phyloP scores from a whole-genome alignment of 23 tunicate genomes.

The Oikopleura dioica region DNA sequence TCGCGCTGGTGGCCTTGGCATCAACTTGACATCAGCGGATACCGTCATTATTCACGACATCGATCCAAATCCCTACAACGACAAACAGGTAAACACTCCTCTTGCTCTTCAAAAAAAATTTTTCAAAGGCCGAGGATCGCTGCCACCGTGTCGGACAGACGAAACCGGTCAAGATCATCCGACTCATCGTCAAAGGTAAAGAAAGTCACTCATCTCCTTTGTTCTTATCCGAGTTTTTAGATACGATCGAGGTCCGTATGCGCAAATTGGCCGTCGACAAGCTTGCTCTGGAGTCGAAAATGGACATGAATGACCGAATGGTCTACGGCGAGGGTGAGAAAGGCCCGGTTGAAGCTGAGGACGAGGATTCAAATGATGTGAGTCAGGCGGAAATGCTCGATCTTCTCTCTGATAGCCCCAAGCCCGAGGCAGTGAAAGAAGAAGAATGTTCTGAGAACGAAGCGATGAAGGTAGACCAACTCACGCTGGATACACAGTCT shows the following conservation, averaged over 20 bases:
- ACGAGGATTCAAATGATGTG: too few relatives aligned
- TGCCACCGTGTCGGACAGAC: conserved; percentile 7
- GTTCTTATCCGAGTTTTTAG: conserved; percentile 1
- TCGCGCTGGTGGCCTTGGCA: conserved; percentile 84
- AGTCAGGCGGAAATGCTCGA: too few relatives aligned
- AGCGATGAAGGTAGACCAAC: too few relatives aligned
- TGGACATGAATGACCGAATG: not conserved
- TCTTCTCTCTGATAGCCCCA: too few relatives aligned
- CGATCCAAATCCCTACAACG: conserved; percentile 88
- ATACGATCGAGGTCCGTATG: not conserved
- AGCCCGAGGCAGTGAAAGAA: too few relatives aligned
- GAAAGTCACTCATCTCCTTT: too few relatives aligned
- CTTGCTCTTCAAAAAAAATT: not conserved
- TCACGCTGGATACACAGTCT: too few relatives aligned
- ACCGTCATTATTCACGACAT: conserved; percentile 83
- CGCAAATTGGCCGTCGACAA: conserved; percentile 6
- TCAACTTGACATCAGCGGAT: conserved; percentile 60
- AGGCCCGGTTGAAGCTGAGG: too few relatives aligned
- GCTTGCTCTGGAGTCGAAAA: not conserved
- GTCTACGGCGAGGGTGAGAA: too few relatives aligned
- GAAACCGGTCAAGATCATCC: not conserved
- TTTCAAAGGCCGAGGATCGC: conserved; percentile 7
- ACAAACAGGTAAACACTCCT: conserved; percentile 34
- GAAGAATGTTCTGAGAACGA: too few relatives aligned
- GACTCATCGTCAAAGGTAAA: conserved; percentile 7